Base-by-base conservation (phyloP, 1,140 invertebrate species). In the Gonatopus flavifemur region DNA sequence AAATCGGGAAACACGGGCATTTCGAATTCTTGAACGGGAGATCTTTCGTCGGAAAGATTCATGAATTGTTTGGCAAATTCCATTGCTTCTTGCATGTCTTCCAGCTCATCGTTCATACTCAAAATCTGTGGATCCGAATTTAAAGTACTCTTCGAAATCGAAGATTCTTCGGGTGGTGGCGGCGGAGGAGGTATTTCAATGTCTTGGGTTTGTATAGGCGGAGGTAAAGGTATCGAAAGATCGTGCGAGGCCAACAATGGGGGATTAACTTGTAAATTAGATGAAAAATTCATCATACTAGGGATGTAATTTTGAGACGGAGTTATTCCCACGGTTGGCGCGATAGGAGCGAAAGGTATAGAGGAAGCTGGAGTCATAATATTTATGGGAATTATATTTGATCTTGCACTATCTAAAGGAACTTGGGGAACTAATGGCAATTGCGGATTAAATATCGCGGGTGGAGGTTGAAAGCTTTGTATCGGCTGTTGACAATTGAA, bases 1-100 rank as follows among this genome's bases (percentile, higher is more conserved):
- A n/a, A n/a, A n/a, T n/a, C n/a, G n/a, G n/a, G n/a, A n/a, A n/a
- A n/a, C n/a, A n/a, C n/a, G n/a, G n/a, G n/a, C n/a, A n/a, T n/a
- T n/a, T n/a, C n/a, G n/a, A n/a, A 28, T 28, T 6, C 25, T 28
- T 6, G 12, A 28, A 7, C 25, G 6, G 25, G 12, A 28, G 25
- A 12, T 1, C 10, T 13, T 18, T 33, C 40, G 5, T 64, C 65
- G 2, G 48, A 55, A 66, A 74, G 68, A 30, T 59, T 63, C 67
- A 74, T 71, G 6, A 72, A 40, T 25, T 74, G 57, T 12, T 74
- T 65, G 0, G 74, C 76, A 41, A 78, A 76, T 25, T 70, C 67
- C 59, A 76, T 67, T 3, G 74, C 73, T 32, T 73, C 69, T 13
- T 74, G 66, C 68, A 78, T 67, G 4, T 77, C 74, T 15, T 69